phyloP scores from a whole-genome alignment of 2,888 invertebrate genomes.

The Lysandra coridon region DNA sequence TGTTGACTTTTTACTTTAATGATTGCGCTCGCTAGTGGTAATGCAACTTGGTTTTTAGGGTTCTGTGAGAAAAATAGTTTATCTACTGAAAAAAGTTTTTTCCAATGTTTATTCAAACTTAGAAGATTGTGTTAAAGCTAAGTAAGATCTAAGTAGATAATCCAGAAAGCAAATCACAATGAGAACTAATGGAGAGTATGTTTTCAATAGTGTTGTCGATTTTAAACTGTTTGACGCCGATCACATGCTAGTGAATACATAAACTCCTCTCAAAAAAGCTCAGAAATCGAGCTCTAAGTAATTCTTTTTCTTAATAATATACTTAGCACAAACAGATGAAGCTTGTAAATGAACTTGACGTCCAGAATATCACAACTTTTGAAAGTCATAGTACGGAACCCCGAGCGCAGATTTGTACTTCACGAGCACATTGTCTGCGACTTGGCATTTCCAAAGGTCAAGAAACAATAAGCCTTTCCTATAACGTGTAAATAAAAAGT shows the following conservation, averaged over 20 bases:
- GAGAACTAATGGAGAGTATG: no score
- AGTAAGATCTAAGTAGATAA: no score
- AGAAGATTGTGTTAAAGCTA: not conserved
- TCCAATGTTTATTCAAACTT: not conserved
- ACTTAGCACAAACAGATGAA: no score
- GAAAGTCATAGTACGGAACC: not conserved
- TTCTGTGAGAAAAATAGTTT: not conserved
- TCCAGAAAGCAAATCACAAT: no score
- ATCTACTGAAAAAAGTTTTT: not conserved
- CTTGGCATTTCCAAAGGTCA: conserved; percentile 29
- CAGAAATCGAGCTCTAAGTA: not conserved
- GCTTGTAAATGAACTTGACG: not conserved
- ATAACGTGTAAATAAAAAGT: conserved; percentile 28
- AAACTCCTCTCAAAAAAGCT: not conserved
- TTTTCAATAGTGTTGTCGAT: no score
- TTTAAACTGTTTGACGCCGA: no score
- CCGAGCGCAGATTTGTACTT: not conserved
- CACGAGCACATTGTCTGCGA: conserved; percentile 13
- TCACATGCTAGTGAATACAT: not conserved
- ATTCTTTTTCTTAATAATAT: no score
- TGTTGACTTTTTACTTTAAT: conserved; percentile 7
- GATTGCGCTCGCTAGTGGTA: not conserved
- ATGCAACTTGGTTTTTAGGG: not conserved
- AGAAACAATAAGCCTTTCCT: conserved; percentile 28
- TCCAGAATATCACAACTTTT: not conserved